phyloP scores from a whole-genome alignment of 30 jellyfish, hydroid and myxozoan species.

The Chrysaora quinquecirrha region DNA sequence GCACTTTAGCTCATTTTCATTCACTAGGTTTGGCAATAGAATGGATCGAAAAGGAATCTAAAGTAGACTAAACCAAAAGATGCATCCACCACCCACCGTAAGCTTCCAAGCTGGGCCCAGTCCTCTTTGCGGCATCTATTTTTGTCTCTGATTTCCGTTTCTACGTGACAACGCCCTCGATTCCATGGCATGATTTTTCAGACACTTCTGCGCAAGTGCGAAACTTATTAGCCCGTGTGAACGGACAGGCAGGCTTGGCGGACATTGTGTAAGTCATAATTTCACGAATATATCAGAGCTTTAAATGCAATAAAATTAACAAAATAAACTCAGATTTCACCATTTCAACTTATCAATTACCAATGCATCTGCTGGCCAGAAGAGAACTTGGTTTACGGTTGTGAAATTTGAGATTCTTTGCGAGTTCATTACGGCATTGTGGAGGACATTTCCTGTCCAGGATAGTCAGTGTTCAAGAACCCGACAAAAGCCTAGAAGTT shows the following conservation, averaged over 20 bases:
- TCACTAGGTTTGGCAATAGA: too few species aligned
- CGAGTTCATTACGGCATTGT: neutral
- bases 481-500: neutral
- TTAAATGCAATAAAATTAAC: neutral
- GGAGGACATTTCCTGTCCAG: slow-evolving; percentile 15
- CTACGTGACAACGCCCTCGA: slow-evolving; percentile 89
- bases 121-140: too few species aligned
- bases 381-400: neutral
- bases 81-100: too few species aligned
- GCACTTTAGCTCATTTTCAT: too few species aligned
- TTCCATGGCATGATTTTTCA: slow-evolving; percentile 34
- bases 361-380: neutral
- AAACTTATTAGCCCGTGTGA: slow-evolving; percentile 29
- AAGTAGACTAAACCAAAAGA: too few species aligned
- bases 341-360: neutral
- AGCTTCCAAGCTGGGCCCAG: too few species aligned
- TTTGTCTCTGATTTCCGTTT: slow-evolving; percentile 79
- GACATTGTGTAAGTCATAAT: neutral
- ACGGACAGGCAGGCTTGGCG: slow-evolving; percentile 45
- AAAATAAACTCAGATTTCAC: neutral
- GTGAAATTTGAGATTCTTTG: neutral
- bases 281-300: neutral
- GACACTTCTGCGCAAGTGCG: slow-evolving; percentile 61
- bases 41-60: too few species aligned
- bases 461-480: neutral